A percentile compares a stretch with the other conserved stretches of the same genome.
Conservation (phyloP, 92 coral and sea anemone species). For the Meandrina meandrites region DNA sequence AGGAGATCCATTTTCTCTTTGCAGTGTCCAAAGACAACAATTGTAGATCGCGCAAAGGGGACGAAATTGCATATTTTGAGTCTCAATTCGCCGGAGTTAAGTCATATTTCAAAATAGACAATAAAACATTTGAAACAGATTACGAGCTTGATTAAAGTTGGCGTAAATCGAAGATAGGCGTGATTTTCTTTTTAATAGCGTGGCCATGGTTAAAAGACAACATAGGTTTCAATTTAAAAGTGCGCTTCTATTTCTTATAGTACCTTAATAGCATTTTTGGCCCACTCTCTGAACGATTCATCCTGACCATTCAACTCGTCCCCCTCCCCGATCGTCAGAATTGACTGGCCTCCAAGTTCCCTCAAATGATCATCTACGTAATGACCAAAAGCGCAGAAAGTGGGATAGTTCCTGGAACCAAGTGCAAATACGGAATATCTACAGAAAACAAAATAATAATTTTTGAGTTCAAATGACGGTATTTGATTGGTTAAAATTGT, state of each 20-base stretch:
- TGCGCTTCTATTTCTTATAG: background rate
- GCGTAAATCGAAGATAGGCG: too few relatives aligned
- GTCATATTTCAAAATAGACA: background rate
- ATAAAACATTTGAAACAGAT: too few relatives aligned
- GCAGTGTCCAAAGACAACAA: background rate
- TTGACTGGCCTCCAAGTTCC: conserved; percentile 74
- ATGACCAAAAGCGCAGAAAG: conserved; percentile 79
- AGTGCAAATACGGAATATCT: conserved; percentile 83
- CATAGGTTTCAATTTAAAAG: background rate
- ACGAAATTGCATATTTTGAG: background rate
- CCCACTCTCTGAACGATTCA: conserved; percentile 73
- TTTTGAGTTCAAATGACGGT: background rate
- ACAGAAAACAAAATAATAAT: background rate
- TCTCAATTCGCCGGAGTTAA: background rate
- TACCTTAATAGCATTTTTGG: conserved; percentile 59
- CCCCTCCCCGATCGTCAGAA: conserved; percentile 70
- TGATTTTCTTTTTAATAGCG: too few relatives aligned
- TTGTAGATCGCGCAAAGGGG: background rate
- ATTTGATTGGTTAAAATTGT: background rate
- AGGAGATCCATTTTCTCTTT: background rate
- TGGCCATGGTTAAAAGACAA: too few relatives aligned
- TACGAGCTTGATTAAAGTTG: too few relatives aligned
- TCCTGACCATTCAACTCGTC: conserved; percentile 81
- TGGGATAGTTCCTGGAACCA: conserved; percentile 76
- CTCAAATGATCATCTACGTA: conserved; percentile 57